These are phyloP conservation scores for Opisthograptis luteolata DNA, from an alignment of 2,888 invertebrate genomes.

Conservation along the genomic window DNA sequence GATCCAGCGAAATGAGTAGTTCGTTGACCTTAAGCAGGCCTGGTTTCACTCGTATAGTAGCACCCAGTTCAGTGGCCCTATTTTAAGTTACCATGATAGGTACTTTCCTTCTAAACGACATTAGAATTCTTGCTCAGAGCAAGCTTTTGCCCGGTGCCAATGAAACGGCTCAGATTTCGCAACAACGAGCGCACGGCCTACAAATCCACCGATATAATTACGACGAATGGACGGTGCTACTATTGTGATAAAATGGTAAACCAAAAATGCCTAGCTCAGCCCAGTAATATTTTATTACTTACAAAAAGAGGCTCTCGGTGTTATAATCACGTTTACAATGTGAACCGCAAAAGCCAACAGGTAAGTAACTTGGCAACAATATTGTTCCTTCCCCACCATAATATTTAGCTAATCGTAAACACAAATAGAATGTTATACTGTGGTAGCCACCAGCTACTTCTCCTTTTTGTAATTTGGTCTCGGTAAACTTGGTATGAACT, in stretches of 20 bases:
- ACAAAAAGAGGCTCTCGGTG: neutral
- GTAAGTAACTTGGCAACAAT: neutral
- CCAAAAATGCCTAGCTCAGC: neutral
- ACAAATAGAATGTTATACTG: too few relatives aligned
- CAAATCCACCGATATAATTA: neutral
- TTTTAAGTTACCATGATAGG: conserved; percentile 64
- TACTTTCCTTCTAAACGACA: conserved; percentile 51
- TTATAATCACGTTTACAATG: neutral
- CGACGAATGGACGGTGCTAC: neutral
- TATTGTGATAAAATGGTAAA: neutral
- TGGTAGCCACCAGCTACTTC: too few relatives aligned
- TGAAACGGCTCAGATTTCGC: neutral
- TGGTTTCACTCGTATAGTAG: conserved; percentile 80
- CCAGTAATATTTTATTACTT: neutral
- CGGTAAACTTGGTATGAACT: neutral
- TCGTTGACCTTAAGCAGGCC: conserved; percentile 77
- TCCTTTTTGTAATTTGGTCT: neutral
- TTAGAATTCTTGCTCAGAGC: conserved; percentile 16
- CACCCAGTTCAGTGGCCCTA: conserved; percentile 79
- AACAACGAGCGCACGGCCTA: neutral
- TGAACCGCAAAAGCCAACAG: neutral
- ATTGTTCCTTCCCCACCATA: too few relatives aligned
- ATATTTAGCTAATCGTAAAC: too few relatives aligned
- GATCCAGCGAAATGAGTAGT: conserved; percentile 84
- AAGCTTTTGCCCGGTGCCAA: neutral